Evolutionary conservation across 2,888 invertebrate genomes (phyloP).

Genomic region (Diarsia rubi): DNA sequence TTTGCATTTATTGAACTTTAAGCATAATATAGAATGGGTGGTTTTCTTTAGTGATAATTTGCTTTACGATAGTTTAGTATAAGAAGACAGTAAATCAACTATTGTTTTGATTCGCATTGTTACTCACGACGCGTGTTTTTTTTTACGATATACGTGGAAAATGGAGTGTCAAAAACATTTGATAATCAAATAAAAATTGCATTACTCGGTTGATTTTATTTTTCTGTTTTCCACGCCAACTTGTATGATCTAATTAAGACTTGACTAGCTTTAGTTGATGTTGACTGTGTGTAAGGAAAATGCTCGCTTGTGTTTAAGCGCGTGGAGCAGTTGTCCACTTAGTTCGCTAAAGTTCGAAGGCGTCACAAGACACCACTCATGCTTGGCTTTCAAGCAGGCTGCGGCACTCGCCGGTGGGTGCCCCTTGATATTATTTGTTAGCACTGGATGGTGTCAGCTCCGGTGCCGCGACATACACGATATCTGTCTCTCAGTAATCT

Average conservation of each 20-base stretch:
- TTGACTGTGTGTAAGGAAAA: conserved; percentile 68
- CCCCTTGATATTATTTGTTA: conserved; percentile 62
- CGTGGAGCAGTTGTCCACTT: conserved; percentile 71
- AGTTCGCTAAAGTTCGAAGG: conserved; percentile 70
- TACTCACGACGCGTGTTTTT: conserved; percentile 58
- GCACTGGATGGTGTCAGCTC: conserved; percentile 58
- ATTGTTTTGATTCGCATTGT: conserved; percentile 62
- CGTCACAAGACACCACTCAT: conserved; percentile 60
- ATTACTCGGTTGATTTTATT: conserved; percentile 77
- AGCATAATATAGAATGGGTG: conserved; percentile 70
- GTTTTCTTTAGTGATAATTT: conserved; percentile 64
- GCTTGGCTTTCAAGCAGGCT: conserved; percentile 62
- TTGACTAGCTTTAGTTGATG: conserved; percentile 57
- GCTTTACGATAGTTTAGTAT: conserved; percentile 63
- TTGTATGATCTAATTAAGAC: conserved; percentile 57
- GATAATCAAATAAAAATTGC: conserved; percentile 77
- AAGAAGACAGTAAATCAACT: conserved; percentile 63
- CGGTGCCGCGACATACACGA: conserved; percentile 52
- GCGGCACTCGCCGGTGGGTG: conserved; percentile 72
- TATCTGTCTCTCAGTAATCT: conserved; percentile 65
- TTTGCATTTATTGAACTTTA: conserved; percentile 72
- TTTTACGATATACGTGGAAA: conserved; percentile 79
- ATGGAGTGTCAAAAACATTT: conserved; percentile 76
- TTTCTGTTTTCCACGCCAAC: conserved; percentile 85
- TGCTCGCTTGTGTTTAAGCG: conserved; percentile 77